Percentiles rank a stretch among this genome's conserved stretches.
These are phyloP conservation scores for Orchesellides sinensis DNA, from an alignment of 2,888 invertebrate species.

Conservation along the genomic window DNA sequence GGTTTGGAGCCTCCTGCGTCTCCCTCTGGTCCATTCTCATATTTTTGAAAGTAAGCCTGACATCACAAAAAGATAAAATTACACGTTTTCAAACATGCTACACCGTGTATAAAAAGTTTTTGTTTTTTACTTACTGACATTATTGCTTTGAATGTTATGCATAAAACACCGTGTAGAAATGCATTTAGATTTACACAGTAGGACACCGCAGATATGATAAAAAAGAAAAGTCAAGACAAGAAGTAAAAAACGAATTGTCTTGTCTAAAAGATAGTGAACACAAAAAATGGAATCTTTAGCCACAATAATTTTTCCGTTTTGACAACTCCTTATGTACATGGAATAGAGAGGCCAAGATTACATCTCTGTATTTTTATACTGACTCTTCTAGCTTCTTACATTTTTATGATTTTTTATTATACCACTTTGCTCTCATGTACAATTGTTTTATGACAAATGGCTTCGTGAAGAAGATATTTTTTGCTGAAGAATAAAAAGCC, in stretches of 20 bases:
- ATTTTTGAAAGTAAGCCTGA: too few relatives aligned
- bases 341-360: neutral
- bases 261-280: neutral
- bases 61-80: too few relatives aligned
- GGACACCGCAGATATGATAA: too few relatives aligned
- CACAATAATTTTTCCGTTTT: constrained; percentile 56
- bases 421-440: constrained; percentile 49
- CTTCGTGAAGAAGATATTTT: constrained; percentile 24
- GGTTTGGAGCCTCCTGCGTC: too few relatives aligned
- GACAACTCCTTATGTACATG: constrained; percentile 45
- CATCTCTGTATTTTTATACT: neutral
- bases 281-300: constrained; percentile 35
- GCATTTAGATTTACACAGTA: too few relatives aligned
- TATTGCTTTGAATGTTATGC: too few relatives aligned
- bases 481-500: neutral
- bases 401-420: constrained; percentile 45
- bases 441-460: constrained; percentile 61
- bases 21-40: too few relatives aligned
- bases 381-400: constrained; percentile 18
- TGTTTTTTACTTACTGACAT: too few relatives aligned
- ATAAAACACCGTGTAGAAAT: too few relatives aligned
- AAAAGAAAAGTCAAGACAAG: neutral
- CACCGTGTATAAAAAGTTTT: too few relatives aligned
- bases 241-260: neutral
- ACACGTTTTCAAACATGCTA: too few relatives aligned